These are phyloP conservation scores for Scarus forsteni DNA, from an alignment of 2,797 vertebrate species.

Conservation along the genomic window DNA sequence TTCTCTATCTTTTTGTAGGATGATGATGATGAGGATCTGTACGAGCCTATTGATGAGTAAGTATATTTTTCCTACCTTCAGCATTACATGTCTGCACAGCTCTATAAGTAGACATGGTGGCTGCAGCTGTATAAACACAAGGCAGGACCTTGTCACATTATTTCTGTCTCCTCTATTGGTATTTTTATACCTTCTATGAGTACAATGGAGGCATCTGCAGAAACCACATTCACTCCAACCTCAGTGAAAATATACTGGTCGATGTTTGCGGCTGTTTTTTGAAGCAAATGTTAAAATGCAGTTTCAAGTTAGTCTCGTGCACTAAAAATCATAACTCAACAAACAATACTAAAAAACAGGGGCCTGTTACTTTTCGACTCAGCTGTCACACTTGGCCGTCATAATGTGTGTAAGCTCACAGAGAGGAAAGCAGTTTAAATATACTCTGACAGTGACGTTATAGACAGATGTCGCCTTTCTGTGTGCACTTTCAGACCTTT, in stretches of 20 bases:
- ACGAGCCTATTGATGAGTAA: constrained; percentile 84
- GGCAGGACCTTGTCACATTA: neutral
- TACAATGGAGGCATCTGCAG: neutral
- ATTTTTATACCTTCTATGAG: constrained; percentile 24
- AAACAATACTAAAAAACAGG: too few species aligned
- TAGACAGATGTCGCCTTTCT: too few species aligned
- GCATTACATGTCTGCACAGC: neutral
- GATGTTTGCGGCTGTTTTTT: neutral
- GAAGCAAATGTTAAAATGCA: too few species aligned
- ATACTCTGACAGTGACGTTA: too few species aligned
- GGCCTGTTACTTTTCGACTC: too few species aligned
- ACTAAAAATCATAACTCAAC: too few species aligned
- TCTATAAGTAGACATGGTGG: neutral
- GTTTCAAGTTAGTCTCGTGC: too few species aligned
- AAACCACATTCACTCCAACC: neutral
- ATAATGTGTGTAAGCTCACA: too few species aligned
- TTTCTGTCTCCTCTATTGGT: neutral
- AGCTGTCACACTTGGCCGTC: too few species aligned
- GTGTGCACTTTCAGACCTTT: too few species aligned
- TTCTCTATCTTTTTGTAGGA: constrained; percentile 67
- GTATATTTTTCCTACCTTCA: constrained; percentile 43
- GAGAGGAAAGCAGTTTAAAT: too few species aligned
- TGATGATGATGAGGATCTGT: constrained; percentile 74
- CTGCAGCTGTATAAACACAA: constrained; percentile 10
- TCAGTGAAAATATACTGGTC: neutral